phyloP scores from a whole-genome alignment of 1,140 invertebrate genomes.

The Procambarus virginalis region DNA sequence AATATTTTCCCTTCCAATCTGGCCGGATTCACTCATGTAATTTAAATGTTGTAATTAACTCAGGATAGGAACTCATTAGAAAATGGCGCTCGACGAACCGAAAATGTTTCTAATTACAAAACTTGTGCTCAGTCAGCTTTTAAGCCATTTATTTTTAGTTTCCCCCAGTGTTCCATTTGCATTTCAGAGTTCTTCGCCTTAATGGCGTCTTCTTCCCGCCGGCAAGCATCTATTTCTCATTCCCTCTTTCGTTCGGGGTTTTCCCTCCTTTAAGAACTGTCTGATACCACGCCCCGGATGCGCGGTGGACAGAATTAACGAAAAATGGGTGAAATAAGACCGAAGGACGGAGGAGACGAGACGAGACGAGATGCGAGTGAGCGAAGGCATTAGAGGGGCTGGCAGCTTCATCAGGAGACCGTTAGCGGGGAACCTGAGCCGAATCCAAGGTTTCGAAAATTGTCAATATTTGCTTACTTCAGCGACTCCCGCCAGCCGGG shows the following conservation, averaged over 20 bases:
- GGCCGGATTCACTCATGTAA: constrained; percentile 55
- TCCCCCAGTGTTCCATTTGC: constrained; percentile 27
- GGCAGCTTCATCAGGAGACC: constrained; percentile 51
- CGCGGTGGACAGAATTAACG: too few relatives aligned
- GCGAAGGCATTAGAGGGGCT: not conserved
- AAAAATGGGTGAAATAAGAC: not conserved
- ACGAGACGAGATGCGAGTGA: not conserved
- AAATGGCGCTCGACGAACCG: constrained; percentile 62
- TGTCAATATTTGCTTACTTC: constrained; percentile 63
- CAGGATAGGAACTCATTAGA: constrained; percentile 63
- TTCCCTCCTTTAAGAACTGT: too few relatives aligned
- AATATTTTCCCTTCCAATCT: constrained; percentile 60
- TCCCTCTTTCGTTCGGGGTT: not conserved
- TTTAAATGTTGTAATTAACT: constrained; percentile 64
- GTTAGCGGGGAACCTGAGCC: constrained; percentile 52
- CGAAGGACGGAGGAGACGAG: not conserved
- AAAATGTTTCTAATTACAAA: constrained; percentile 64
- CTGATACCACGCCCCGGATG: too few relatives aligned
- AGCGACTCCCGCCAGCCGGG: constrained; percentile 12
- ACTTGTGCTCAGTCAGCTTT: constrained; percentile 62
- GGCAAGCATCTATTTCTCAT: not conserved
- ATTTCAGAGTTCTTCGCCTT: constrained; percentile 32
- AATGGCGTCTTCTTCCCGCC: constrained; percentile 2
- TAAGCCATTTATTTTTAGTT: constrained; percentile 59
- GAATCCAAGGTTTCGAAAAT: constrained; percentile 61